Evolutionary conservation across 2,888 invertebrate genomes (phyloP).

Genomic region (Megamerina dolium): DNA sequence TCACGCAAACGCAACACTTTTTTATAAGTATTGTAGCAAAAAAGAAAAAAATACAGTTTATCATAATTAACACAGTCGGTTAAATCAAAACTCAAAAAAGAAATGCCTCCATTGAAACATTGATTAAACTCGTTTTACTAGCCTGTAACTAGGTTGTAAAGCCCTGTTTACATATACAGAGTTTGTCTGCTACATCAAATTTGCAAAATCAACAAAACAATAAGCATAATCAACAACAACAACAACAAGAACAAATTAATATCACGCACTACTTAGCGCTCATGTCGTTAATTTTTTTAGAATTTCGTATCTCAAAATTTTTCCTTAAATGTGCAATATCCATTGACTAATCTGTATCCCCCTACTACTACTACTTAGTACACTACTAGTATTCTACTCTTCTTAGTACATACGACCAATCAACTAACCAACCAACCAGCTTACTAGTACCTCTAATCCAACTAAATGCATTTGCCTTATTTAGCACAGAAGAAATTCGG

Average conservation of each 20-base stretch:
- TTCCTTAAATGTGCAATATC: background rate
- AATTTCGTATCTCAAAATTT: conserved; percentile 45
- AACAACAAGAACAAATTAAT: too few species aligned
- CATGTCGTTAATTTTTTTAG: conserved; percentile 45
- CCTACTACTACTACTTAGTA: conserved; percentile 6
- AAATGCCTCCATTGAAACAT: conserved; percentile 3
- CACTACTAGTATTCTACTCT: too few species aligned
- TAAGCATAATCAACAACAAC: conserved; percentile 18
- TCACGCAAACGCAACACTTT: too few species aligned
- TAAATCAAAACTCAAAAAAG: background rate
- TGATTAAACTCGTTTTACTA: conserved; percentile 49
- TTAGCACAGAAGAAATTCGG: conserved; percentile 19
- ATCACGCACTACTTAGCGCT: conserved; percentile 28
- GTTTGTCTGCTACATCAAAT: conserved; percentile 28
- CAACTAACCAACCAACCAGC: too few species aligned
- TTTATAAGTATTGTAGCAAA: too few species aligned
- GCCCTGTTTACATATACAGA: conserved; percentile 40
- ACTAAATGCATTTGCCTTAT: background rate
- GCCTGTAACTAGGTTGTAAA: conserved; percentile 50
- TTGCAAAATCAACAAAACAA: conserved; percentile 11
- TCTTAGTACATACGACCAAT: too few species aligned
- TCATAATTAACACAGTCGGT: too few species aligned
- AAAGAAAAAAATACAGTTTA: too few species aligned
- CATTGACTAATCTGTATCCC: background rate
- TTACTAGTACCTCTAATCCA: too few species aligned